A percentile compares a stretch with the other conserved stretches of the same genome.
Evolutionary conservation across 2,888 invertebrate species (phyloP).

Genomic region (Lutraria lutraria): DNA sequence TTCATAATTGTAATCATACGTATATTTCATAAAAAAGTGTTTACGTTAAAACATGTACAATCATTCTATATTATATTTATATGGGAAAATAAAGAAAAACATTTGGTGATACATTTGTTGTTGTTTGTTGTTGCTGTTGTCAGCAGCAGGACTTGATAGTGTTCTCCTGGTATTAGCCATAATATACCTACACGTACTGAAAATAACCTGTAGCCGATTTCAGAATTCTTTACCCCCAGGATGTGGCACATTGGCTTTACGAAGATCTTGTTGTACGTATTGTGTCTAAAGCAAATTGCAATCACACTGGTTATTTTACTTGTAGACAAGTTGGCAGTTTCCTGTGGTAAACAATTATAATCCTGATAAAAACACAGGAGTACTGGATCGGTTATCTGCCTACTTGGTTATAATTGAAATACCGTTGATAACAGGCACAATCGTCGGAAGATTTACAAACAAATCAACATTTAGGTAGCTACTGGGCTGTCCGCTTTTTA

Average conservation of each 20-base stretch:
- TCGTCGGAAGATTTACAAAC: too few relatives aligned
- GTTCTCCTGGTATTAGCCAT: background rate
- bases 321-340: too few relatives aligned
- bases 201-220: background rate
- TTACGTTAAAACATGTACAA: slow-evolving; percentile 1
- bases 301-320: too few relatives aligned
- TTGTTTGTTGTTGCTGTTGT: background rate
- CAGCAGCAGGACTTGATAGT: background rate
- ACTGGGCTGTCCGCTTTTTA: too few relatives aligned
- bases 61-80: background rate
- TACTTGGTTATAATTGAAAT: too few relatives aligned
- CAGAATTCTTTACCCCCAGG: background rate
- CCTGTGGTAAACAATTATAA: too few relatives aligned
- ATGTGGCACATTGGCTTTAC: background rate
- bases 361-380: too few relatives aligned
- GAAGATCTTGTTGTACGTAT: background rate
- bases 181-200: background rate
- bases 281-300: background rate
- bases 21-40: background rate
- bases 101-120: background rate
- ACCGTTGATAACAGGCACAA: too few relatives aligned
- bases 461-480: too few relatives aligned
- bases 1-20: background rate
- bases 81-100: background rate
- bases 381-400: too few relatives aligned